Base-by-base conservation (phyloP, 2,797 vertebrate genomes). In the Ctenosaura bakeri region DNA sequence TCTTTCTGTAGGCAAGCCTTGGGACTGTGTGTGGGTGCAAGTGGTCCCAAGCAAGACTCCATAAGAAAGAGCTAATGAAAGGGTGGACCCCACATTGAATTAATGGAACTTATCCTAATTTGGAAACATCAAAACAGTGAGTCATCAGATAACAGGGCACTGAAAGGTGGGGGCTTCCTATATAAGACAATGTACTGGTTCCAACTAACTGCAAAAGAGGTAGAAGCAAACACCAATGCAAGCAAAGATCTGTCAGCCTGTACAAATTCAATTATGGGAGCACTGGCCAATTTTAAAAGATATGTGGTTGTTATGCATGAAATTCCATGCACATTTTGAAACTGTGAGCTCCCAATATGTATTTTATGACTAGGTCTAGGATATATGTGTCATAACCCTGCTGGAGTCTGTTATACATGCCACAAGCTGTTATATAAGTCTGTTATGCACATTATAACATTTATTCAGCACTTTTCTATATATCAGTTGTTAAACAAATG, bases 401-500 rank as follows among this genome's bases (percentile, higher is more conserved):
- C 18, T 35, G 35, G 35, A 35, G 18, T 38, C n/a, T 38, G 18
- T 38, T 38, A 35, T 38, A 6, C 73, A 74, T 18, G 73, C 35
- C 59, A 38, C 20, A 54, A n/a, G 52, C 24, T 69, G 42, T 16
- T 9, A 14, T 16, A 26, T 22, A 54, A 81, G n/a, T 46, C 6
- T 80, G 13, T 88, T 88, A 54, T 24, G 6, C n/a, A 80, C 66
- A 71, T 13, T 86, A 42, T 59, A 76, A 59, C 22, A 62, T 59
- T 66, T 84, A 18, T 59, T 26, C 64, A 86, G 32, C 42, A 86
- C 14, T 20, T 80, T 71, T 56, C 77, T 86, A 54, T n/a, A 83
- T 26, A 20, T 35, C 29, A 88, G 6, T 24, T 38, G 50, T 56
- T 69, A 42, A 66, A 66, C 20, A 4, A 66, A 78, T 71, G 32